Conservation (phyloP, 2,113 vertebrate species). For the Corvus cornix region DNA sequence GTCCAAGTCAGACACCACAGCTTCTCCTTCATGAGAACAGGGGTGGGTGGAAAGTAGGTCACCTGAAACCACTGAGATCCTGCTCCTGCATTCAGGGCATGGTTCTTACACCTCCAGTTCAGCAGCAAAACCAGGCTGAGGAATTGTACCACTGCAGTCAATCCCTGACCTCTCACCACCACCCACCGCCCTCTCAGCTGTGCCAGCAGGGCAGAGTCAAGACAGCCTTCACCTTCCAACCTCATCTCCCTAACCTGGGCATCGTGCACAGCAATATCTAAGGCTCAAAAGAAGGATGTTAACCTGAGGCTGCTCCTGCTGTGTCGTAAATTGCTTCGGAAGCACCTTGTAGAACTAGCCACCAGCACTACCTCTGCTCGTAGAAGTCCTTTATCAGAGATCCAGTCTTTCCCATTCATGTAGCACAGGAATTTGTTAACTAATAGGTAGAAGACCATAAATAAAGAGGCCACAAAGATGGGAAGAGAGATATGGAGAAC, state of each 20-base stretch:
- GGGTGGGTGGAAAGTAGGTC: neutral
- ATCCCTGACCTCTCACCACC: neutral
- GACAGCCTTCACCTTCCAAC: neutral
- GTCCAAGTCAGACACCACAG: neutral
- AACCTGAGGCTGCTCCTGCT: too few species aligned
- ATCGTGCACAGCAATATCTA: neutral
- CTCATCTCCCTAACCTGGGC: accelerated
- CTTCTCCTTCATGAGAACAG: neutral
- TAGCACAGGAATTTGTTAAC: neutral
- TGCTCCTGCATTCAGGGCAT: neutral
- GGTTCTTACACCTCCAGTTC: neutral
- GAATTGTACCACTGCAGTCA: accelerated
- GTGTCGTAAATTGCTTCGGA: neutral
- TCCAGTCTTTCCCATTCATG: neutral
- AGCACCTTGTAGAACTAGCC: neutral
- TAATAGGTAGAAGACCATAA: neutral
- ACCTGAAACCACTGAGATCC: neutral
- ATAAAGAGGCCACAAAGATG: neutral
- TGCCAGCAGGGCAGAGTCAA: neutral
- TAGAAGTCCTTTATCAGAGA: neutral
- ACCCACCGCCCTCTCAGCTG: neutral
- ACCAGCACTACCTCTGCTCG: neutral
- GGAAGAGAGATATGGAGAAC: neutral
- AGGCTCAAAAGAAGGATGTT: neutral
- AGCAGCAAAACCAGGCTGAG: neutral